Percentiles rank a stretch among this genome's conserved stretches.
phyloP scores from a whole-genome alignment of 1,140 invertebrate genomes.

The Drosophila sp. region DNA sequence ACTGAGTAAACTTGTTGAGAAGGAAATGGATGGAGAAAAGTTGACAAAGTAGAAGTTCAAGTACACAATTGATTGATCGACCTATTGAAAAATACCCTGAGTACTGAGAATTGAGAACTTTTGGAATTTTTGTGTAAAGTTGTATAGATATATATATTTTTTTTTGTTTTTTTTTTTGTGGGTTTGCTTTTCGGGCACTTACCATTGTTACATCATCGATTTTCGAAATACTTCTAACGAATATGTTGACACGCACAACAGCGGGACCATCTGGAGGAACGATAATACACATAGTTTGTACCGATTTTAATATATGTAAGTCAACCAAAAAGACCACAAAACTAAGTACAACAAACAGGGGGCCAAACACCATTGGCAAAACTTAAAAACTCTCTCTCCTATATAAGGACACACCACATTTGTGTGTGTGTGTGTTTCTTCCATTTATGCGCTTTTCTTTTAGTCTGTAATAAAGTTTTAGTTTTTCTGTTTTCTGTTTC shows the following conservation, averaged over 20 bases:
- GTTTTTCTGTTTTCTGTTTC: conserved; percentile 50
- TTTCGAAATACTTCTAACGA: conserved; percentile 98
- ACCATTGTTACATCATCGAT: conserved; percentile 99
- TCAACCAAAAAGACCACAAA: conserved; percentile 11
- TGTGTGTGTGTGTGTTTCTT: background rate
- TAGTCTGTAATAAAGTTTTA: conserved; percentile 73
- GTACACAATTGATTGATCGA: background rate
- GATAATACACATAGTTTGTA: conserved; percentile 55
- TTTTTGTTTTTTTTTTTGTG: conserved; percentile 9
- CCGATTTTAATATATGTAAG: conserved; percentile 6
- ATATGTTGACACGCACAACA: conserved; percentile 97
- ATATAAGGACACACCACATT: conserved; percentile 2
- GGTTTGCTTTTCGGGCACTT: conserved; percentile 85
- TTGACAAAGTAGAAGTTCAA: background rate
- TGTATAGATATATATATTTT: background rate
- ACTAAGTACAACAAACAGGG: conserved; percentile 2
- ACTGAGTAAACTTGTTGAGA: background rate
- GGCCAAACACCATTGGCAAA: background rate
- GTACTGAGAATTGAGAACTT: background rate
- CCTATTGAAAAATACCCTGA: background rate
- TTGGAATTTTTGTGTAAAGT: conserved; percentile 32
- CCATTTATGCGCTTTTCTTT: conserved; percentile 37
- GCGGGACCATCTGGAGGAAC: conserved; percentile 91
- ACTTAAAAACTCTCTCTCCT: conserved; percentile 10
- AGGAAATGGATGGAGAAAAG: too few relatives aligned